Base-by-base conservation (phyloP, 2,113 vertebrate genomes). In the Emydura subglobosa region DNA sequence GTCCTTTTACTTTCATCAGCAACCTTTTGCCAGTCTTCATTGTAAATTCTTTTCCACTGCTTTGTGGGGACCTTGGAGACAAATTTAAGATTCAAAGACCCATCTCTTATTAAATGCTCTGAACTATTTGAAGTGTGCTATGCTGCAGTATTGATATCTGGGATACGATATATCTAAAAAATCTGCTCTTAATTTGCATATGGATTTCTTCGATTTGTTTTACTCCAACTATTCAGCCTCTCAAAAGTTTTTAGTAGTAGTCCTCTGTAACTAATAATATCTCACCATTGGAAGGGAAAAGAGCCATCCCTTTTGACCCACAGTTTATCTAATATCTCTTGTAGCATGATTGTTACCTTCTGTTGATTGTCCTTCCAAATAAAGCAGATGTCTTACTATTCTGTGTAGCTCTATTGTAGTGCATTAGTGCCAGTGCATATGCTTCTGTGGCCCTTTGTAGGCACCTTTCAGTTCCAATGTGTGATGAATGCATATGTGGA, bases 1-100 rank as follows among this genome's bases (percentile, higher is more conserved):
- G 27, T 91, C 31, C 51, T 92, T 91, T 79, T 16, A 88, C 59
- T 91, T 89, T 80, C 42, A 59, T 42, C 83, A 83, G 4, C 25
- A 85, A 25, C 7, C 44, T 39, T 72, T 94, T 22, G 24, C 5
- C 53, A 85, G 42, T 25, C 5, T 80, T 83, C 82, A 16, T 6
- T 10, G 22, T 59, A 2, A 19, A 39, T 68, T 93, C 31, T 93
- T 83, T 55, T 87, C 53, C 9, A 74, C 16, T 89, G 17, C 21
- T 83, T 94, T n/a, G 47, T 8, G 85, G 65, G 21, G 76, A 42
- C 82, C 89, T 9, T 87, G 76, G 76, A 92, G 86, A 55, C 2
- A 79, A 47, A 25, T 91, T 79, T 92, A 16, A 1, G 1, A 47
- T 65, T 87, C 51, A 76, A 68, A 29, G 42, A 78, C 42, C 47